Percentiles rank a stretch among this genome's conserved stretches.
Evolutionary conservation across 2,888 invertebrate genomes (phyloP).

Genomic region (Lycia hirtaria): DNA sequence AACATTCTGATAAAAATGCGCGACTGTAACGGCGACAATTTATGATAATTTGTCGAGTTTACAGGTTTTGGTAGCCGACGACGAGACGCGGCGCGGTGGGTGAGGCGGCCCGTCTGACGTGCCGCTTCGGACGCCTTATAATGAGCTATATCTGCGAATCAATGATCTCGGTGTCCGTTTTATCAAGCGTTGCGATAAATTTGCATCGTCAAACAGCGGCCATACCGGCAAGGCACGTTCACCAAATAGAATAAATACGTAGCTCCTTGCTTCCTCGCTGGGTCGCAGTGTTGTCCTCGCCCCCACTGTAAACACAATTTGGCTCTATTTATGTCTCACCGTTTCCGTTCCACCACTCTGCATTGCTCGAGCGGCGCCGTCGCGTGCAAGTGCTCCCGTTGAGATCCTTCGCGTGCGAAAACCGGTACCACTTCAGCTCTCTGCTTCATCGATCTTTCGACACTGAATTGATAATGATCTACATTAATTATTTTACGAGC

Average conservation of each 20-base stretch:
- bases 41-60: conserved; percentile 65
- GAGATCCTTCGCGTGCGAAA: conserved; percentile 54
- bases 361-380: conserved; percentile 49
- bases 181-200: conserved; percentile 81
- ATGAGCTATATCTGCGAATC: conserved; percentile 78
- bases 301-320: conserved; percentile 77
- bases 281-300: conserved; percentile 55
- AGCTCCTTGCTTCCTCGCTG: conserved; percentile 59
- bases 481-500: conserved; percentile 57
- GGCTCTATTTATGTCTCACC: conserved; percentile 68
- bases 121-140: conserved; percentile 49
- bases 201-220: conserved; percentile 81
- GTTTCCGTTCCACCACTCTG: conserved; percentile 47
- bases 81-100: conserved; percentile 37
- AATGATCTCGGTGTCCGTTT: conserved; percentile 74
- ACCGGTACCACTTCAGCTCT: conserved; percentile 54
- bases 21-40: conserved; percentile 43
- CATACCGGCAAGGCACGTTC: conserved; percentile 78
- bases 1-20: conserved; percentile 47
- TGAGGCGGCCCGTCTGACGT: conserved; percentile 43
- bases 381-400: conserved; percentile 47
- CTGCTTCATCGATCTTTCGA: conserved; percentile 57
- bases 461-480: conserved; percentile 57
- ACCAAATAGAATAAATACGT: conserved; percentile 82
- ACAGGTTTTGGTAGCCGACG: conserved; percentile 56